Evolutionary conservation across 2,797 vertebrate species (phyloP), one percentile per base, ranked within the genome.

Genomic region (Apogon hyalosoma): DNA sequence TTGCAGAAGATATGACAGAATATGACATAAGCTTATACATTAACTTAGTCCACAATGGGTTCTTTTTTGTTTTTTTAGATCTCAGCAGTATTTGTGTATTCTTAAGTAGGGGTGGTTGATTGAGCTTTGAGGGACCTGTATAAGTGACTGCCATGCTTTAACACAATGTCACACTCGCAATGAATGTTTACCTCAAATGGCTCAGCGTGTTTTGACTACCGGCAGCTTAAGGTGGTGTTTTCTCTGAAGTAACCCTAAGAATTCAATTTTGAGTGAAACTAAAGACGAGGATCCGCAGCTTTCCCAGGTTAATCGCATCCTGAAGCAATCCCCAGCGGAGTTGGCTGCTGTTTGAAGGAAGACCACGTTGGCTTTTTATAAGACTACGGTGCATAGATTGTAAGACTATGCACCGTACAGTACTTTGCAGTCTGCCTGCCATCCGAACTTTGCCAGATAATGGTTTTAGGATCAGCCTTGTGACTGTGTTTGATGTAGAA

Each of bases 401-500:
- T 24, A 65, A 68, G 61, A 72, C 68, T 56, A 18, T 56, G 47
- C 66, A 40, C 28, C 57, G 21, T 60, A 62, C 50, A 46, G 52
- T 57, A 58, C 42, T 78, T 64, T 73, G 43, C 69, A 19, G 53
- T 69, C 75, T 80, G 24, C 33, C 54, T 43, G 63, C 65, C 57
- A 33, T 74, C 70, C 56, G 10, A 74, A 80, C 78, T 77, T 86
- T 75, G 79, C 63, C 64, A 87, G 73, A 89, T 92, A 92, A 93
- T 88, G 76, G 86, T 83, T 88, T 90, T 73, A 78, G 83, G 83
- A 90, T 87, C 76, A 88, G 80, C 72, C 83, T 70, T 69, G 63
- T 55, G 66, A 75, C 80, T 83, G 79, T 75, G 84, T 92, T 93
- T 94, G 92, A 94, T 92, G 92, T 91, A 18, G 59, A 76, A 84